Conservation (phyloP, 2,888 invertebrate species). For the Vesta saturnalis region DNA sequence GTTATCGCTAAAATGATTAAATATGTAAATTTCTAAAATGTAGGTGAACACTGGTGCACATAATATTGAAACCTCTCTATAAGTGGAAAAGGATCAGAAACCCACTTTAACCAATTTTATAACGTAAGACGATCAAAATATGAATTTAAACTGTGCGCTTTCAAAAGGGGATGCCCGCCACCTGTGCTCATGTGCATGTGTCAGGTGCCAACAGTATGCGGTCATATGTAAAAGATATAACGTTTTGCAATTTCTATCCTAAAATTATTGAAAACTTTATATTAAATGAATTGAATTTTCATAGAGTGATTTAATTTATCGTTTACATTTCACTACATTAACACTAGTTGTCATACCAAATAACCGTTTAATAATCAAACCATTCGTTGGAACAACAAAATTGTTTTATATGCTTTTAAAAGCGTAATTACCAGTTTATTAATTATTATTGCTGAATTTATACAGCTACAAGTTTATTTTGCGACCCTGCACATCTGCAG, state of each 20-base stretch:
- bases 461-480: too few species aligned
- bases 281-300: constrained; percentile 24
- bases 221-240: constrained; percentile 45
- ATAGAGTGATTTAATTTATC: constrained; percentile 8
- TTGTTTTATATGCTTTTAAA: too few species aligned
- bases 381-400: too few species aligned
- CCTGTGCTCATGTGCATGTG: constrained; percentile 49
- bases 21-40: constrained; percentile 1
- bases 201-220: constrained; percentile 46
- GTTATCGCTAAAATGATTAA: neutral
- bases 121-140: constrained; percentile 45
- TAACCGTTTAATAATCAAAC: too few species aligned
- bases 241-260: constrained; percentile 29
- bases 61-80: constrained; percentile 38
- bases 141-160: constrained; percentile 49
- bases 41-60: neutral
- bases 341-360: too few species aligned
- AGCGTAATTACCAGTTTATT: too few species aligned
- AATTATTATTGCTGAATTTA: too few species aligned
- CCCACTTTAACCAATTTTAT: constrained; percentile 42
- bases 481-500: too few species aligned
- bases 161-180: constrained; percentile 46
- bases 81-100: constrained; percentile 38
- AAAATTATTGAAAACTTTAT: constrained; percentile 28
- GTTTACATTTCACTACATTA: too few species aligned